These are phyloP conservation scores for Emydoidea blandingii DNA, from an alignment of 2,797 vertebrate species.

Conservation along the genomic window DNA sequence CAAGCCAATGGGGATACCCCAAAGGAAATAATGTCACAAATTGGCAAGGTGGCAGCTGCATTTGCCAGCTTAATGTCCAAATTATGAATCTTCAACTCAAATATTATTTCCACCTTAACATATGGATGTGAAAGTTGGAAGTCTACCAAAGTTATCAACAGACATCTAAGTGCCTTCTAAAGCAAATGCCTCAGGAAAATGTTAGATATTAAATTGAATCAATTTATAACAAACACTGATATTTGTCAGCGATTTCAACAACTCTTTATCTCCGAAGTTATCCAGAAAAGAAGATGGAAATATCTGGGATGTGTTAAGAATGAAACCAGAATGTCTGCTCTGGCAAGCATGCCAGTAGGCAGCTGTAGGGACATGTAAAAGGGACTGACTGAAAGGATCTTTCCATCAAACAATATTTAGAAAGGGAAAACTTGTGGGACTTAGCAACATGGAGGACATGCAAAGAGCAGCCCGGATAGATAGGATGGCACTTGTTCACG, in stretches of 20 bases:
- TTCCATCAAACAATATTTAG: not conserved
- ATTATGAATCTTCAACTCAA: conserved; percentile 21
- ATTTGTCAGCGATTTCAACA: conserved; percentile 41
- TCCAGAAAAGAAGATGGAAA: conserved; percentile 69
- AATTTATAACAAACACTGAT: conserved; percentile 70
- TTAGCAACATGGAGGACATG: not conserved
- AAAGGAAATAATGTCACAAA: not conserved
- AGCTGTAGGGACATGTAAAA: conserved; percentile 14
- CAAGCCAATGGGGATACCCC: not conserved
- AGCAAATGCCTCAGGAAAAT: conserved; percentile 65
- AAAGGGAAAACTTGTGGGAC: not conserved
- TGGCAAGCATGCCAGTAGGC: conserved; percentile 54
- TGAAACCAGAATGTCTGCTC: conserved; percentile 64
- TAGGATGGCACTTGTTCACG: fast-evolving
- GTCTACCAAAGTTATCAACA: conserved; percentile 62
- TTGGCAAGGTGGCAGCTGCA: not conserved
- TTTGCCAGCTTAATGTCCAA: not conserved
- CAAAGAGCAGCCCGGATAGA: not conserved
- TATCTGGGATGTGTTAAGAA: conserved; percentile 69
- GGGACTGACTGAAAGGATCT: conserved; percentile 38
- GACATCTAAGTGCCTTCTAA: conserved; percentile 64
- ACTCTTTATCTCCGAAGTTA: conserved; percentile 75
- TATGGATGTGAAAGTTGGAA: conserved; percentile 62
- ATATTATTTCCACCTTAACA: conserved; percentile 68
- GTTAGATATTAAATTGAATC: conserved; percentile 60